These are phyloP conservation scores for Phrixothrix hirtus DNA, from an alignment of 2,888 invertebrate species.

Conservation along the genomic window DNA sequence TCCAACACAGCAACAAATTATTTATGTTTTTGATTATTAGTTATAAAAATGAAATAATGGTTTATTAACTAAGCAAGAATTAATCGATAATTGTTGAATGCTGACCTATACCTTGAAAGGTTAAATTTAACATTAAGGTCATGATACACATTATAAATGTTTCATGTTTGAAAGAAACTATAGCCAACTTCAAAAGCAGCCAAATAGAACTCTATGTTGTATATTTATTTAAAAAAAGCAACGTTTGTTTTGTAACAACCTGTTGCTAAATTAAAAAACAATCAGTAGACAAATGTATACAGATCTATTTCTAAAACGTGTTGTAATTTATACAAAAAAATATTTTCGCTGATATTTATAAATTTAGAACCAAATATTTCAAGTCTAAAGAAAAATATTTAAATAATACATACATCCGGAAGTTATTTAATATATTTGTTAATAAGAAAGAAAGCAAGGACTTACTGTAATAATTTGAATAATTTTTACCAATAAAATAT, in stretches of 20 bases:
- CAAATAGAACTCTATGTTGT: conserved; percentile 3
- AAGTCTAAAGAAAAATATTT: too few relatives aligned
- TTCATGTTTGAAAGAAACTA: conserved; percentile 8
- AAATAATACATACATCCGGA: too few relatives aligned
- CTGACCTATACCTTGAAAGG: conserved; percentile 26
- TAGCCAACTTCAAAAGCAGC: conserved; percentile 1
- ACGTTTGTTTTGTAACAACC: background rate
- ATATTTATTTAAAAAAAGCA: background rate
- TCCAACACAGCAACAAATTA: conserved; percentile 18
- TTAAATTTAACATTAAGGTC: conserved; percentile 16
- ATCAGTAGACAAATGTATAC: conserved; percentile 1
- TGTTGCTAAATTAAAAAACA: conserved; percentile 5
- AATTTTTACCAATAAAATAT: conserved; percentile 28
- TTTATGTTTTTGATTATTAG: conserved; percentile 11
- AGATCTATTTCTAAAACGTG: conserved; percentile 8
- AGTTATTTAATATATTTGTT: background rate
- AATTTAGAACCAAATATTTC: too few relatives aligned
- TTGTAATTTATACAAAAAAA: conserved; percentile 7
- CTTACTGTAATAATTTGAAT: conserved; percentile 37
- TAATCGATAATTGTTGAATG: conserved; percentile 12
- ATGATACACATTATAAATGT: conserved; percentile 13
- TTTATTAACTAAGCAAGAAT: conserved; percentile 15
- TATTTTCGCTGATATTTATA: conserved; percentile 1
- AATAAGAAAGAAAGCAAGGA: background rate
- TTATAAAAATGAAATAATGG: conserved; percentile 6